These are phyloP conservation scores for Thecocarcelia acutangulata DNA, from an alignment of 2,888 invertebrate species.

Conservation along the genomic window DNA sequence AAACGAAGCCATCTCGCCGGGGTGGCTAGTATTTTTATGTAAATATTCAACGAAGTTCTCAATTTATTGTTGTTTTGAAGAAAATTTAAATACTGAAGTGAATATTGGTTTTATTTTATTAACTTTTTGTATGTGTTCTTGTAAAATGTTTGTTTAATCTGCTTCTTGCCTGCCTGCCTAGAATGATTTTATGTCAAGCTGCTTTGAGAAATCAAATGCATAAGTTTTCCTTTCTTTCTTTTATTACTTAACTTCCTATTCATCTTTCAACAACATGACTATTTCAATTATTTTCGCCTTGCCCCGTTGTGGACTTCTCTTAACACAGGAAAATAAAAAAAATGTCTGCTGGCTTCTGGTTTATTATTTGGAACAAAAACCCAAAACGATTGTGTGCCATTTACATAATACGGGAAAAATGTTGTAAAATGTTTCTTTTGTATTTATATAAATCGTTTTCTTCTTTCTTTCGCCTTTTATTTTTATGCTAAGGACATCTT, in stretches of 20 bases:
- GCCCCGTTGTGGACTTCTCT: not conserved
- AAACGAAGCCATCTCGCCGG: no score
- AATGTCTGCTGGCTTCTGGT: not conserved
- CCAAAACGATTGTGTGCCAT: not conserved
- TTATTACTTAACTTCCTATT: not conserved
- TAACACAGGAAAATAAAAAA: no score
- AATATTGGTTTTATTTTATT: not conserved
- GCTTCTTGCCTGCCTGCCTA: conserved; percentile 1
- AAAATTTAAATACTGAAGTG: no score
- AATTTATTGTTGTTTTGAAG: no score
- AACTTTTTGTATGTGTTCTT: not conserved
- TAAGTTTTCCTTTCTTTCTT: not conserved
- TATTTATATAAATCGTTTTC: no score
- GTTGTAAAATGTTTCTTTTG: no score
- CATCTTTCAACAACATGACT: not conserved
- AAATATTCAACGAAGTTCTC: no score
- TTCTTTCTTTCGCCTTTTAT: no score
- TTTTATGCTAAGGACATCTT: no score
- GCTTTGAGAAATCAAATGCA: conserved; percentile 16
- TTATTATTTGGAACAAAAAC: not conserved
- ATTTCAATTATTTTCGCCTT: not conserved
- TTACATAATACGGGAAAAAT: conserved; percentile 27
- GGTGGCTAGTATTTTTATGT: no score
- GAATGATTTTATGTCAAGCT: conserved; percentile 19
- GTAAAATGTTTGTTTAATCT: not conserved